These are phyloP conservation scores for Eufriesea mexicana DNA, from an alignment of 1,140 invertebrate genomes.

Conservation along the genomic window DNA sequence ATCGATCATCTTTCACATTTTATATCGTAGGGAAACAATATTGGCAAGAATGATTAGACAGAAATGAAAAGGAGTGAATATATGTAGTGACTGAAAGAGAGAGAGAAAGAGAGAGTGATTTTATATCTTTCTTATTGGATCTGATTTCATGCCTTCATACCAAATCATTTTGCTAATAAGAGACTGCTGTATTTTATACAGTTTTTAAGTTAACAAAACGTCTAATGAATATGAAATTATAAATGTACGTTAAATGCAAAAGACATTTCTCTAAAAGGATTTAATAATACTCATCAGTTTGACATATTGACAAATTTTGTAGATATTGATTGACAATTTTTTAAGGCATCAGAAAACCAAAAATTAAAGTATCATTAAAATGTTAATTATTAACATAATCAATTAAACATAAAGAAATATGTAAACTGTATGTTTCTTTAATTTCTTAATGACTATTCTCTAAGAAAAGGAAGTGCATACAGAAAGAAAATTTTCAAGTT, in stretches of 20 bases:
- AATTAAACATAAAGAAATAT: neutral
- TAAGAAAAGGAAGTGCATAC: neutral
- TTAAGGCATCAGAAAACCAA: neutral
- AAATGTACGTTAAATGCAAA: neutral
- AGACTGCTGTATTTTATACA: constrained; percentile 35
- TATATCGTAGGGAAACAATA: neutral
- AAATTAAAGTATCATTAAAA: neutral
- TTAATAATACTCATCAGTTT: constrained; percentile 10
- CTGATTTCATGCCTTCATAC: neutral
- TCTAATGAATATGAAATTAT: neutral
- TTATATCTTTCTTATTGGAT: constrained; percentile 31
- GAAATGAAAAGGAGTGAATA: neutral
- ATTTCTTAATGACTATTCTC: constrained; percentile 1
- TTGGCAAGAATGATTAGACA: neutral
- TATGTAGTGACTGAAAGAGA: neutral
- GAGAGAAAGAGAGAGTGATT: neutral
- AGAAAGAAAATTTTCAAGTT: neutral
- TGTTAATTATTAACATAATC: neutral
- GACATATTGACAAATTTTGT: constrained; percentile 31
- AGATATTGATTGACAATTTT: neutral
- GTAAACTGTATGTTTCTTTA: neutral
- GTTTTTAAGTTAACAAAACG: constrained; percentile 27
- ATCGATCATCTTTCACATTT: constrained; percentile 38
- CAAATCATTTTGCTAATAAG: neutral
- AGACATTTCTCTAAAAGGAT: neutral